Evolutionary conservation across 2,797 vertebrate species (phyloP), one percentile per base, ranked within the genome.

Genomic region (Pampus argenteus): DNA sequence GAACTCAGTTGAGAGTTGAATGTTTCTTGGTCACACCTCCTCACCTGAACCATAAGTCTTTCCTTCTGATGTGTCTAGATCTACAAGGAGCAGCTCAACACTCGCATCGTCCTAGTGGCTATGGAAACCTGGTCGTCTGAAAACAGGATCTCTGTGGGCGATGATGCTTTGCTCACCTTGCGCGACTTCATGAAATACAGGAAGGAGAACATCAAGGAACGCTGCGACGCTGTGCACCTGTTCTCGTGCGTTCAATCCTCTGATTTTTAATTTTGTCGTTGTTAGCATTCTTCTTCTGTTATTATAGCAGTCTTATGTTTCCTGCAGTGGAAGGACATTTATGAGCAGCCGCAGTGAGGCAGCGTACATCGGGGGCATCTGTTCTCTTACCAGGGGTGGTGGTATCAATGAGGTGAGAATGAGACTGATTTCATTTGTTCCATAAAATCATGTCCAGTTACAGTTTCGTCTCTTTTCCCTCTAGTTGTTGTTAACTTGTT

Each of bases 71-170:
- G 61, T 23, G n/a, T 59, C n/a, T 83, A 99, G 98, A 97, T 99
- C 89, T 99, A 96, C 90, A 99, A 98, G 91, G 97, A 98, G 77
- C 98, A 99, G 91, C 95, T 99, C 70, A 99, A 98, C 92, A 99
- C 98, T 7, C 96, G 96, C 76, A 97, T 99, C 26, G 95, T 99
- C 79, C 93, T 99, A 86, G 96, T 99, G 29, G 96, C 96, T 89
- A 99, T 99, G 97, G 98, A 99, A 91, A 99, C 97, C 0, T 99
- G 98, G 98, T 96, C 96, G 0, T 91, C 94, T 0, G 95, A 96
- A 80, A 96, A 99, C 88, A 96, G 95, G 90, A 94, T 99, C 66
- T 94, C 95, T 0, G 87, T 98, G 72, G 95, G 95, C 0, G 92
- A 95, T 0, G 96, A 99, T 71, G 95, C 97, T n/a, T 78, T 99